phyloP scores from a whole-genome alignment of 1,140 invertebrate genomes.

The Drosophila lowei region DNA sequence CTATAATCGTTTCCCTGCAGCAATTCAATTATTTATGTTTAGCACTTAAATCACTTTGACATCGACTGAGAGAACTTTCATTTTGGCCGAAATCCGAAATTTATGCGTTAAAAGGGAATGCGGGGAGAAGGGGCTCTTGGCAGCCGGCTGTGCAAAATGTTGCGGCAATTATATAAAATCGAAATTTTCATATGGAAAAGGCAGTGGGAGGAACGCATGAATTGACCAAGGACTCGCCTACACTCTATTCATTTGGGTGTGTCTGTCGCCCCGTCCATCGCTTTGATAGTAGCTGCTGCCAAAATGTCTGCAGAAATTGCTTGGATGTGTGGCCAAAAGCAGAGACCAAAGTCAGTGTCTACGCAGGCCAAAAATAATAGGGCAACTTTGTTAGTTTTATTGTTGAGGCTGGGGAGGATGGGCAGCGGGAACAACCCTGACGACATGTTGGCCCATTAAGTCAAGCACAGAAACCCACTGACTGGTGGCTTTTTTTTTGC shows the following conservation, averaged over 20 bases:
- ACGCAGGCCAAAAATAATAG: constrained; percentile 70
- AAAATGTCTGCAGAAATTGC: constrained; percentile 67
- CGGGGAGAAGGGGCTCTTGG: no score
- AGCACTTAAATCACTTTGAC: constrained; percentile 33
- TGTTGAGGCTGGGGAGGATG: constrained; percentile 19
- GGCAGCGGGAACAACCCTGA: constrained; percentile 11
- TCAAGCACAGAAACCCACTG: constrained; percentile 40
- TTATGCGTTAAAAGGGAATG: constrained; percentile 17
- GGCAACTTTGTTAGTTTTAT: constrained; percentile 52
- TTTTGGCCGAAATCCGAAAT: constrained; percentile 1
- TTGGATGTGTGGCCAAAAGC: constrained; percentile 31
- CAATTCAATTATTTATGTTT: constrained; percentile 40
- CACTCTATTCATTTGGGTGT: neutral
- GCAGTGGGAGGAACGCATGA: constrained; percentile 17
- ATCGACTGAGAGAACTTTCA: neutral
- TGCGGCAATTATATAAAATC: constrained; percentile 44
- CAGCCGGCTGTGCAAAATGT: constrained; percentile 12
- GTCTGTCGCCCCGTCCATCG: constrained; percentile 7
- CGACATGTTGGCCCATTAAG: constrained; percentile 60
- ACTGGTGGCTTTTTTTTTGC: constrained; percentile 26
- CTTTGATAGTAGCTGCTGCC: constrained; percentile 48
- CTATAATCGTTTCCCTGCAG: neutral
- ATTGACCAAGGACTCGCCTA: constrained; percentile 55
- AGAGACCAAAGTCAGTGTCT: constrained; percentile 56
- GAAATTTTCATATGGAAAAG: constrained; percentile 23